Percentiles rank a stretch among this genome's conserved stretches.
phyloP scores from a whole-genome alignment of 2,113 vertebrate species.

The Isurus oxyrinchus region DNA sequence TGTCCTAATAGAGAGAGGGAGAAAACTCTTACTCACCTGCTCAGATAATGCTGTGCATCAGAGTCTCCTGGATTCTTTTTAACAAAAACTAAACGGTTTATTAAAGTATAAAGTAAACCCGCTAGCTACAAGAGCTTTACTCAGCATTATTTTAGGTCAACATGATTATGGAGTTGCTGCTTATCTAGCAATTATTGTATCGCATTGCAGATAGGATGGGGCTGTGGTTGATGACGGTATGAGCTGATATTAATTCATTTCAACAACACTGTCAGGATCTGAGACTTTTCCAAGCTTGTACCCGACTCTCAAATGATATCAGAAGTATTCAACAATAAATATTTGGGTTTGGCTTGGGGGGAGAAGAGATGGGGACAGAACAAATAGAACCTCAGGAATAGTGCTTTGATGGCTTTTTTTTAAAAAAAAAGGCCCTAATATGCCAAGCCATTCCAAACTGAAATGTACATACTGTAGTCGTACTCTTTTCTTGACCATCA shows the following conservation, averaged over 20 bases:
- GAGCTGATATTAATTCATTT: not conserved
- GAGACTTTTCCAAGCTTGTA: not conserved
- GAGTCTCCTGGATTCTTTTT: too few species aligned
- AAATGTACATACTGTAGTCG: not conserved
- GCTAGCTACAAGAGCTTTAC: not conserved
- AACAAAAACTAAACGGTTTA: too few species aligned
- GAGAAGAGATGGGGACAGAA: too few species aligned
- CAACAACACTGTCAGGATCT: not conserved
- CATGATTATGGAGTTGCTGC: not conserved
- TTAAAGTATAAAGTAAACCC: conserved; percentile 33
- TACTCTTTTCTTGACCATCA: not conserved
- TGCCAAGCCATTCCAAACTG: not conserved
- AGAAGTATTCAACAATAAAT: not conserved
- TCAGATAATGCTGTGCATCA: too few species aligned
- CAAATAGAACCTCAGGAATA: not conserved
- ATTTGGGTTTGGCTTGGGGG: not conserved
- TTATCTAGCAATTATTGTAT: not conserved
- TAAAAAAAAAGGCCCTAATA: not conserved
- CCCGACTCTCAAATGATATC: not conserved
- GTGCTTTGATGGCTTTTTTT: not conserved
- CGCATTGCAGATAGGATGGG: not conserved
- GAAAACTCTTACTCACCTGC: too few species aligned
- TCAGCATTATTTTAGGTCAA: not conserved
- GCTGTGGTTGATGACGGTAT: too few species aligned
- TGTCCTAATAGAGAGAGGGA: conserved; percentile 61